Evolutionary conservation across 2,797 vertebrate species (phyloP).

Genomic region (Poeciliopsis turneri): DNA sequence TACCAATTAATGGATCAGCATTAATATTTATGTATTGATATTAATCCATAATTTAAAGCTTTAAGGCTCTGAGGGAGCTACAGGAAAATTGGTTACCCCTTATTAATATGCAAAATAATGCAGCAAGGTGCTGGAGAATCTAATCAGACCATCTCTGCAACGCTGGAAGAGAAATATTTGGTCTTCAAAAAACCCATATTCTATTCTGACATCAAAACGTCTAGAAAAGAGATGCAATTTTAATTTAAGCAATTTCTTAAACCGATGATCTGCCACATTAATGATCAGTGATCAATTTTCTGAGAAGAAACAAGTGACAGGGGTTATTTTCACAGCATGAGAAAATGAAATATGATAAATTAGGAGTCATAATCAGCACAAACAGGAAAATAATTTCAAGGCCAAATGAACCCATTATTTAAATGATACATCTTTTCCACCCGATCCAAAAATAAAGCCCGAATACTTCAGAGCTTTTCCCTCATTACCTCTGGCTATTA

Average conservation of each 20-base stretch:
- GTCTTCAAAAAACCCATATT: constrained; percentile 8
- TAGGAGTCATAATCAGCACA: constrained; percentile 21
- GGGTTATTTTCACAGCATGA: constrained; percentile 11
- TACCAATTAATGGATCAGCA: constrained; percentile 44
- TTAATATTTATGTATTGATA: constrained; percentile 58
- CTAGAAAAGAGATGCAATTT: constrained; percentile 21
- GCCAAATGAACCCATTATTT: constrained; percentile 7
- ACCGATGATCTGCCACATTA: constrained; percentile 29
- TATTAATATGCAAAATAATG: constrained; percentile 73
- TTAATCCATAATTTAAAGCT: constrained; percentile 54
- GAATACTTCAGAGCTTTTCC: background rate
- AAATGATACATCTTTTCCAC: background rate
- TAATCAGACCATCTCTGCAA: constrained; percentile 57
- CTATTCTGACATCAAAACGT: constrained; percentile 13
- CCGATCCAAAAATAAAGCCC: constrained; percentile 7
- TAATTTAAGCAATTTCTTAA: constrained; percentile 23
- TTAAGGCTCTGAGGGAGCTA: constrained; percentile 26
- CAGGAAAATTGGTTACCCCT: constrained; percentile 51
- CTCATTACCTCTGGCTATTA: too few relatives aligned
- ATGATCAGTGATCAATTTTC: constrained; percentile 41
- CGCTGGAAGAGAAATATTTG: constrained; percentile 25
- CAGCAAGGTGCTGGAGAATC: constrained; percentile 64
- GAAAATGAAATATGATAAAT: constrained; percentile 33
- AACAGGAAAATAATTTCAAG: constrained; percentile 19
- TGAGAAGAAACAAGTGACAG: constrained; percentile 17